Percentiles rank a stretch among this genome's conserved stretches.
phyloP scores from a whole-genome alignment of 2,888 invertebrate genomes.

The Eupithecia subumbrata region DNA sequence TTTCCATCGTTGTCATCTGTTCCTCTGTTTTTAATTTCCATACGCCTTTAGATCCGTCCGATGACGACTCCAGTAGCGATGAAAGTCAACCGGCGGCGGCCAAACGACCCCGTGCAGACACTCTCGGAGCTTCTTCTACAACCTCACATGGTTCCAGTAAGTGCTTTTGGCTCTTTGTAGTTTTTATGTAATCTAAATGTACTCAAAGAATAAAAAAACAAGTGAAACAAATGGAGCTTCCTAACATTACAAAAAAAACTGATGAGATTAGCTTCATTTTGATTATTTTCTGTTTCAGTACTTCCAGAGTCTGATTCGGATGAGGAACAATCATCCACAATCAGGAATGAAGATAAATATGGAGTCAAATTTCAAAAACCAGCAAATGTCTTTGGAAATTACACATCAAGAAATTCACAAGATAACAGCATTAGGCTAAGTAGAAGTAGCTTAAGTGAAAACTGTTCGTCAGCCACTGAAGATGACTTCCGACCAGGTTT shows the following conservation, averaged over 20 bases:
- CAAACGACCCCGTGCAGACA: conserved; percentile 68
- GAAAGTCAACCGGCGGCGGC: conserved; percentile 60
- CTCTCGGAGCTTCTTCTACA: conserved; percentile 74
- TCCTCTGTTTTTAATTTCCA: neutral
- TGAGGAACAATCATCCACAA: conserved; percentile 63
- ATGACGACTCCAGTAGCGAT: conserved; percentile 74
- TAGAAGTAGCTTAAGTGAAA: conserved; percentile 75
- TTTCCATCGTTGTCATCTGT: neutral
- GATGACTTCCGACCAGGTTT: conserved; percentile 67
- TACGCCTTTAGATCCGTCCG: conserved; percentile 60
- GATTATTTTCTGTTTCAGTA: conserved; percentile 45
- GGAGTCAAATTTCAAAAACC: conserved; percentile 52
- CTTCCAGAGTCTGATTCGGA: conserved; percentile 67
- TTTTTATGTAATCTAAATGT: neutral
- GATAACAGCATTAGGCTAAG: conserved; percentile 60
- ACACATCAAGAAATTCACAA: conserved; percentile 58
- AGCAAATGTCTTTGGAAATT: conserved; percentile 51
- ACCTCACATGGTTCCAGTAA: conserved; percentile 76
- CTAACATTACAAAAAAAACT: neutral
- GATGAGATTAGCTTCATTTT: neutral
- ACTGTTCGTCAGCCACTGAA: conserved; percentile 76
- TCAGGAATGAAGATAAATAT: conserved; percentile 51
- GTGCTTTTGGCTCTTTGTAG: conserved; percentile 20
- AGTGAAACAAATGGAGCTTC: neutral
- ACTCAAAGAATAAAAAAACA: neutral